Conservation (phyloP, 1,140 invertebrate species). For the Drosophila repleta region DNA sequence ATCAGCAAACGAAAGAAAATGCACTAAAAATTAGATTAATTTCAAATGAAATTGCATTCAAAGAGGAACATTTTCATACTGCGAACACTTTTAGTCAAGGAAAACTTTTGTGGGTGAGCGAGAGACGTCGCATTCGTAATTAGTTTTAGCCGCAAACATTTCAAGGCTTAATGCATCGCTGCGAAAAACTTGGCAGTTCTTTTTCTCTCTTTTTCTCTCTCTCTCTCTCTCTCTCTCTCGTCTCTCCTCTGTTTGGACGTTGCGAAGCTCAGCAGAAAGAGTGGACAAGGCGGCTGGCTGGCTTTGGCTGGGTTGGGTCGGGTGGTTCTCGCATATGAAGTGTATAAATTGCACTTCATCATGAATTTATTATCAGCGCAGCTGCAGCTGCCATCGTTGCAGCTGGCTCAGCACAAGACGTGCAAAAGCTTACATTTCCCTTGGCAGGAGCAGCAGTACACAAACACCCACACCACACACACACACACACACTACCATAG, state of each 20-base stretch:
- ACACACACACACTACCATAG: slow-evolving; percentile 23
- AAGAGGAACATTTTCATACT: slow-evolving; percentile 35
- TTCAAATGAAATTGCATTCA: slow-evolving; percentile 67
- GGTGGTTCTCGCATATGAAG: slow-evolving; percentile 72
- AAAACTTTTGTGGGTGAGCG: slow-evolving; percentile 2
- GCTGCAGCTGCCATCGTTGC: slow-evolving; percentile 75
- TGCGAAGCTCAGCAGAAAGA: slow-evolving; percentile 61
- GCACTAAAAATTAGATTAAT: slow-evolving; percentile 74
- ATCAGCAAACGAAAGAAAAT: slow-evolving; percentile 65
- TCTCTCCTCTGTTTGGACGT: not conserved
- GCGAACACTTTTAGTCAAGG: not conserved
- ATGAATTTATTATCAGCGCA: slow-evolving; percentile 80
- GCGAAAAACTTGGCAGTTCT: slow-evolving; percentile 42
- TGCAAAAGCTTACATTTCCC: slow-evolving; percentile 43
- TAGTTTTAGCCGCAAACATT: slow-evolving; percentile 71
- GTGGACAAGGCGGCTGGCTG: slow-evolving; percentile 27
- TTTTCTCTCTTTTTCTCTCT: slow-evolving; percentile 9
- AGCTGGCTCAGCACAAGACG: slow-evolving; percentile 76
- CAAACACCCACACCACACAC: slow-evolving; percentile 27
- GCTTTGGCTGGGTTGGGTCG: not conserved
- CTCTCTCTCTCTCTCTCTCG: too few relatives aligned
- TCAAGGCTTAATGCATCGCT: slow-evolving; percentile 64
- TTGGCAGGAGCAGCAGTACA: slow-evolving; percentile 29
- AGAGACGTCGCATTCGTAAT: slow-evolving; percentile 55
- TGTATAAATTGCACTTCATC: slow-evolving; percentile 81